Base-by-base conservation (phyloP, 2,888 invertebrate genomes). In the Syrista parreyssii region DNA sequence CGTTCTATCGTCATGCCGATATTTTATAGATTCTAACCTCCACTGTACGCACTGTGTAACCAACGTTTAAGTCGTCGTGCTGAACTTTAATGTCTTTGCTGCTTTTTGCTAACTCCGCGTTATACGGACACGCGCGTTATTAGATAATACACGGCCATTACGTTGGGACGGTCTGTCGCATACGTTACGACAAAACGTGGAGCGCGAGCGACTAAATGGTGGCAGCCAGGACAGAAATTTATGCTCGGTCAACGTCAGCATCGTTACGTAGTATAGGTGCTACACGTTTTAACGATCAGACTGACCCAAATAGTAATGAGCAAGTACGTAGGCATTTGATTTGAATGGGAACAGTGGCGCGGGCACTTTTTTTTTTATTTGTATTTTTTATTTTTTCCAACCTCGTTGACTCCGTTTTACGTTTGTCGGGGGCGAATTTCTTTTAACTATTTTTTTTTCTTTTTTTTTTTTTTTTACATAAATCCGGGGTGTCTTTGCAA, bases 241-340 rank as follows among this genome's bases (percentile, higher is more conserved):
- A 85, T 81, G 84, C 74, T 68, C 76, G 33, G 71, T 71, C 71
- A 23, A 33, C 71, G 71, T 71, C 1, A 71, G 71, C 71, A 15
- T 33, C 77, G 82, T 77, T 82, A 77, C 12, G 79, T 80, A 79
- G 32, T 82, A 34, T 79, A 79, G 75, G 79, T 75, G 55, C 74
- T 73, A n/a, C 71, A 69, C 77, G 80, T 79, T 33, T 81, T 82
- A 82, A 85, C 84, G 85, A 82, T 72, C 84, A 80, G 81, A 78
- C 84, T 83, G 86, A 85, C 85, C 85, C 78, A 83, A 87, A 71
- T 71, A 12, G 71, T 71, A 71, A 32, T 55, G 55, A 71, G 33
- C 23, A 15, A 71, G 32, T 71, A 23, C 23, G 71, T 23, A 55
- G 55, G 15, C 71, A 33, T 32, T 33, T 12, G 31, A 71, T 11